A percentile compares a stretch with the other conserved stretches of the same genome.
Conservation (phyloP, 2,888 invertebrate genomes). For the Sphaerophoria taeniata region DNA sequence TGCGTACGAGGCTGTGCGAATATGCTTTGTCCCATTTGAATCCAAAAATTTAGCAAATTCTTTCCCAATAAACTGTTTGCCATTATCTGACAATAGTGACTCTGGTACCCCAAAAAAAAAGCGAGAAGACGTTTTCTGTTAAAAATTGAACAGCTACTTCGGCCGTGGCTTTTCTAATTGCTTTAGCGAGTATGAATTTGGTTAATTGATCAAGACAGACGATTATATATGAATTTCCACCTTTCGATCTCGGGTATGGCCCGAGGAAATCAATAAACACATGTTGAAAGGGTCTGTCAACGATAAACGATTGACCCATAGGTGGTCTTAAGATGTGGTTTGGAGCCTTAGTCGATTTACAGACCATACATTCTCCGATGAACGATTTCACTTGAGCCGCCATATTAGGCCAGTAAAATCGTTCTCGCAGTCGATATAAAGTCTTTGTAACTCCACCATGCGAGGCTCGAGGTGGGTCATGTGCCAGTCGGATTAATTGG, state of each 20-base stretch:
- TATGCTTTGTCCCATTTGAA: constrained; percentile 1
- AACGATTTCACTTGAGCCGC: too few species aligned
- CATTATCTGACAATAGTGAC: background rate
- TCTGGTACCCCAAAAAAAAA: background rate
- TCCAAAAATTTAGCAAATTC: constrained; percentile 1
- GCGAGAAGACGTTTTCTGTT: constrained; percentile 1
- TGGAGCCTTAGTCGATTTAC: background rate
- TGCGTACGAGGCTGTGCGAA: constrained; percentile 1
- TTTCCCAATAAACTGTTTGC: constrained; percentile 13
- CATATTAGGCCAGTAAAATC: constrained; percentile 12
- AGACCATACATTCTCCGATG: constrained; percentile 4
- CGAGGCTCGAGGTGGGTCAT: constrained; percentile 24
- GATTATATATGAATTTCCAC: constrained; percentile 5
- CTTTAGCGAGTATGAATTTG: constrained; percentile 5
- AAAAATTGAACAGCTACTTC: constrained; percentile 1
- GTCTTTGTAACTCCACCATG: background rate
- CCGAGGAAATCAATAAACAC: constrained; percentile 1
- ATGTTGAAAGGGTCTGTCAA: constrained; percentile 10
- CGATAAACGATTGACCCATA: background rate
- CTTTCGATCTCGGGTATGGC: background rate
- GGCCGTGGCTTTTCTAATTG: constrained; percentile 1
- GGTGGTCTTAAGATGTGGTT: constrained; percentile 6
- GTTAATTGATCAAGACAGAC: background rate
- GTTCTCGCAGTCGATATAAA: constrained; percentile 5
- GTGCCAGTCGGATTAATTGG: constrained; percentile 1